phyloP scores from a whole-genome alignment of 1,140 invertebrate species.

The Drosophila yakuba region DNA sequence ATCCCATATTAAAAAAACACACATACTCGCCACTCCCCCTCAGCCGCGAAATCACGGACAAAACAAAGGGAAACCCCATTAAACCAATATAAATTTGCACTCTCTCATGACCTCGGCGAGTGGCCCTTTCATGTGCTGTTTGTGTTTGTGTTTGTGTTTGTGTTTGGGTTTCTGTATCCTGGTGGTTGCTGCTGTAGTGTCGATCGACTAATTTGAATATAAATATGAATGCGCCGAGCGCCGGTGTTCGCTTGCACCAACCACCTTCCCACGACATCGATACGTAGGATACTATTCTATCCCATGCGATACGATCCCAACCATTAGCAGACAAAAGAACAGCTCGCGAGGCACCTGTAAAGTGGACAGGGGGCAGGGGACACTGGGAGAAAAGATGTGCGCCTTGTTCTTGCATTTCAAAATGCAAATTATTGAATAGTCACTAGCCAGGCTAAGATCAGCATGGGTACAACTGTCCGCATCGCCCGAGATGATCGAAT shows the following conservation, averaged over 20 bases:
- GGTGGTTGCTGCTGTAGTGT: conserved; percentile 34
- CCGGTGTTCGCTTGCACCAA: conserved; percentile 7
- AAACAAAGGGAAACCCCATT: conserved; percentile 53
- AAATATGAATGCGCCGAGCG: conserved; percentile 62
- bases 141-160: not conserved
- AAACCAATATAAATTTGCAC: conserved; percentile 79
- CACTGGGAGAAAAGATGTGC: not conserved
- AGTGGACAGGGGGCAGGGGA: conserved; percentile 6
- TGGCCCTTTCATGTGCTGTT: not conserved
- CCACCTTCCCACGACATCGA: conserved; percentile 75
- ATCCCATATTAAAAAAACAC: conserved; percentile 6
- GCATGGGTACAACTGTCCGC: too few species aligned
- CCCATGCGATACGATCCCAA: not conserved
- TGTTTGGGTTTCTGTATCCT: not conserved
- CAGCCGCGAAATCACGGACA: conserved; percentile 52
- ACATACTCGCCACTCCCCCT: conserved; percentile 23
- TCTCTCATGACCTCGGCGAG: conserved; percentile 72
- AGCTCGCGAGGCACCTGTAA: conserved; percentile 25
- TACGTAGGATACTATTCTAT: conserved; percentile 20
- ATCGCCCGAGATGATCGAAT: too few species aligned
- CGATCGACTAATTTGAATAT: conserved; percentile 74
- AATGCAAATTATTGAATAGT: too few species aligned
- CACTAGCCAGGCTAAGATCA: too few species aligned
- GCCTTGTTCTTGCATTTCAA: too few species aligned
- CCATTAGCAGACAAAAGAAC: conserved; percentile 44